Base-by-base conservation (phyloP, 2,888 invertebrate species). In the Brachypterus glaber region DNA sequence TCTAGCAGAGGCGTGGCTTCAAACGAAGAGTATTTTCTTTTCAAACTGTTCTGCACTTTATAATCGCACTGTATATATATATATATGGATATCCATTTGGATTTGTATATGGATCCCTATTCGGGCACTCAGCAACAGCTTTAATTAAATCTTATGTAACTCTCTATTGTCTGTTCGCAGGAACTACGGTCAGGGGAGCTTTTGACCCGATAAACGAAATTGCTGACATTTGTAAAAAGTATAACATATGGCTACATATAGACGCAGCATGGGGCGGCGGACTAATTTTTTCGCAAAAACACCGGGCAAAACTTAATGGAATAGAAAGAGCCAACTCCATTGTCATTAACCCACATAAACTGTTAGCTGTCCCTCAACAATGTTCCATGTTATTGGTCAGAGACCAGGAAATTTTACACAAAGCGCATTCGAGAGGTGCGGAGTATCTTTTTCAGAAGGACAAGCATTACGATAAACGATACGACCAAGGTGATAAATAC, bases 261-360 rank as follows among this genome's bases (percentile, higher is more conserved):
- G 77, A 77, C 54, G 73, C 71, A 3, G 72, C 73, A 2, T 75
- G 74, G 73, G 77, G 76, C 33, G 76, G 75, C 11, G 71, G 73
- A 7, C 59, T 71, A n/a, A 61, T 76, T 37, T 67, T 76, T 49
- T 75, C 74, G 4, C 62, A 63, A 34, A 70, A 63, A 46, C 65
- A 73, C 48, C 59, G 67, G 35, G 52, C 66, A 37, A 64, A 70
- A 34, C 57, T 76, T 45, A 62, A 65, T 24, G 74, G 73, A 15
- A 66, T 75, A 21, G 68, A 74, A 50, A 67, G 71, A 43, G 72
- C 74, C 15, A 69, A 77, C 53, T 75, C 75, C 1, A 62, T 77
- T 27, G 65, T 73, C 5, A 74, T 76, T 64, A 76, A 77, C 59
- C 73, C 76, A 1, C 77, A 77, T 55, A 78, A 78, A 54, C 63